phyloP scores from a whole-genome alignment of 2,888 invertebrate genomes.

The Catocala fraxini region DNA sequence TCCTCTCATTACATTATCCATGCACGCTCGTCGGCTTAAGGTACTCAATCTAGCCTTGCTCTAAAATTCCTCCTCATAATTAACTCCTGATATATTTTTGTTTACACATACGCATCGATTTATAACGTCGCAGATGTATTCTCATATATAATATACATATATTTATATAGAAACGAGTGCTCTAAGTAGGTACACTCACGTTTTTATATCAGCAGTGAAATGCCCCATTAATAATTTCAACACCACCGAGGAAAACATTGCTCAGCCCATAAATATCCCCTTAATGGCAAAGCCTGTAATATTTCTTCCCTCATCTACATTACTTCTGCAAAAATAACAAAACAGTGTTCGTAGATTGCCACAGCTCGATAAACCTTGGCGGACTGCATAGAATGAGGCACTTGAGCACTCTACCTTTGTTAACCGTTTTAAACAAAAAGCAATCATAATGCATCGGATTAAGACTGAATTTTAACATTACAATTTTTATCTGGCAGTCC shows the following conservation, averaged over 20 bases:
- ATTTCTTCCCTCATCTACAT: conserved; percentile 81
- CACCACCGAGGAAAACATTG: conserved; percentile 67
- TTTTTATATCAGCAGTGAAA: conserved; percentile 56
- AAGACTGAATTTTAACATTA: conserved; percentile 63
- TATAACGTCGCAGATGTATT: no score
- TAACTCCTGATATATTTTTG: no score
- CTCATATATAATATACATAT: background rate
- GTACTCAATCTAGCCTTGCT: no score
- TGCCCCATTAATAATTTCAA: conserved; percentile 75
- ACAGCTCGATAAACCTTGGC: conserved; percentile 71
- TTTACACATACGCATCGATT: no score
- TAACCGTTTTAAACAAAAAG: conserved; percentile 62
- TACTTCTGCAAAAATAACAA: conserved; percentile 83
- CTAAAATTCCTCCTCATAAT: no score
- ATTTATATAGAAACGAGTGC: conserved; percentile 21
- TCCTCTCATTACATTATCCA: no score
- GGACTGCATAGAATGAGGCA: conserved; percentile 74
- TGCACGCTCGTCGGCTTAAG: no score
- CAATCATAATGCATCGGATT: conserved; percentile 61
- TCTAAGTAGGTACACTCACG: conserved; percentile 28
- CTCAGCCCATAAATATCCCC: conserved; percentile 71
- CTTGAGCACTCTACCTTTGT: conserved; percentile 69
- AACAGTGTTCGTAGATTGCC: conserved; percentile 78
- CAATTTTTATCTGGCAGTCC: conserved; percentile 65
- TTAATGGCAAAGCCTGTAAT: conserved; percentile 75